Evolutionary conservation across 2,888 invertebrate genomes (phyloP).

Genomic region (Folsomia manolachei): DNA sequence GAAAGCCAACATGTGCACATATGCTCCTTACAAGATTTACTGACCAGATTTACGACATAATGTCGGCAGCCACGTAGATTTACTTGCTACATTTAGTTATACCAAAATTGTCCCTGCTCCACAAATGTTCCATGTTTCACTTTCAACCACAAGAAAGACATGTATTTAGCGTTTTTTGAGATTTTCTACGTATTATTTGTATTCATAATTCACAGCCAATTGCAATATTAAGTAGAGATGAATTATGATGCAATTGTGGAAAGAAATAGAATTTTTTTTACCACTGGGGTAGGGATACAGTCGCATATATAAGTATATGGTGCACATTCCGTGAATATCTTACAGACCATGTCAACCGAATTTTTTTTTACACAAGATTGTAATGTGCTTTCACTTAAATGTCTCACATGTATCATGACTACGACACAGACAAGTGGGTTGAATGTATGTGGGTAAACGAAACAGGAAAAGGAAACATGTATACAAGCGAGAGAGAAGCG

Average conservation of each 20-base stretch:
- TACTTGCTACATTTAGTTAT: background rate
- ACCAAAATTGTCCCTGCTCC: background rate
- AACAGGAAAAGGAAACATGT: conserved; percentile 17
- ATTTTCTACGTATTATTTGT: too few species aligned
- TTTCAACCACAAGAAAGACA: background rate
- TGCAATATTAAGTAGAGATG: background rate
- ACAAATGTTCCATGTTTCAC: too few species aligned
- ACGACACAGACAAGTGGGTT: background rate
- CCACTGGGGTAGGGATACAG: background rate
- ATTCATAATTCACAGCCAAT: background rate
- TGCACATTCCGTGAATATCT: too few species aligned
- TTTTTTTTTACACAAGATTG: background rate
- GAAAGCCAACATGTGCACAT: conserved; percentile 7
- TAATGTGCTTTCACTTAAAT: background rate
- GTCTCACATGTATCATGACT: too few species aligned
- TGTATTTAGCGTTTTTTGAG: too few species aligned
- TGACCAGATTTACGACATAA: conserved; percentile 15
- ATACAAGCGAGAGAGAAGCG: conserved; percentile 19
- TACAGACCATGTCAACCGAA: background rate
- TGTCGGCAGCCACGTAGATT: too few species aligned
- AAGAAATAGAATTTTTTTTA: background rate
- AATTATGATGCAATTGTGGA: background rate
- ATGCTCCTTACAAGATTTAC: background rate
- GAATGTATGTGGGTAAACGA: background rate
- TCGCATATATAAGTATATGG: too few species aligned